Conservation (phyloP, 2,888 invertebrate species). For the Amblyjoppa proteus region DNA sequence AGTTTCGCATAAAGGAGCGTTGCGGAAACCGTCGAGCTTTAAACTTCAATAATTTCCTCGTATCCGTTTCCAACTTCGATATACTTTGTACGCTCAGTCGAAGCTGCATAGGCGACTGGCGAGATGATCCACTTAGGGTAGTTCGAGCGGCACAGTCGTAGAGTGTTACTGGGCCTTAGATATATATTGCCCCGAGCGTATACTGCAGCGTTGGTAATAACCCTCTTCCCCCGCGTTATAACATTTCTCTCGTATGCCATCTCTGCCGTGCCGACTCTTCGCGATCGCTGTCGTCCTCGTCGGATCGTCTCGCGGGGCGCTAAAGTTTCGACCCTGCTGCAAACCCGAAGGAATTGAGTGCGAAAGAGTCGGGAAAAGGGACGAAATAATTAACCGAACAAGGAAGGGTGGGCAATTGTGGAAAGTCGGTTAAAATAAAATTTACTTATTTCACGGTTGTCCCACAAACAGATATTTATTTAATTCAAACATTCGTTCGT, state of each 20-base stretch:
- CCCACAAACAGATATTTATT: no score
- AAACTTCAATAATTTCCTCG: conserved; percentile 51
- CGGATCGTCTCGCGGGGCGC: background rate
- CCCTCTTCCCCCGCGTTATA: background rate
- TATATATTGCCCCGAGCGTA: conserved; percentile 5
- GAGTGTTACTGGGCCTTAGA: background rate
- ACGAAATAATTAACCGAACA: background rate
- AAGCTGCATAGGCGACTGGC: conserved; percentile 34
- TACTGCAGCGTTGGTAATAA: conserved; percentile 18
- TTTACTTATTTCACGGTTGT: no score
- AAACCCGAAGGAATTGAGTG: background rate
- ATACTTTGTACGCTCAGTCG: conserved; percentile 25
- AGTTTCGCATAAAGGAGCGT: conserved; percentile 18
- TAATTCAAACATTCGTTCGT: no score
- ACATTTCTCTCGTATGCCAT: conserved; percentile 14
- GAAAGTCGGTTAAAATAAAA: background rate
- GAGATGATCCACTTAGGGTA: conserved; percentile 57
- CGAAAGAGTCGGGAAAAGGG: background rate
- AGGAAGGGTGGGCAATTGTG: background rate
- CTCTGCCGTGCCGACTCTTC: background rate
- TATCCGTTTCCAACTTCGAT: conserved; percentile 43
- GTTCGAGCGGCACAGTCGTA: conserved; percentile 43
- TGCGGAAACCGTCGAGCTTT: conserved; percentile 46
- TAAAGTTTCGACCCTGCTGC: background rate
- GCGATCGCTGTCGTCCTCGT: background rate